Evolutionary conservation across 2,888 invertebrate genomes (phyloP).

Genomic region (Ennomos quercinarius): DNA sequence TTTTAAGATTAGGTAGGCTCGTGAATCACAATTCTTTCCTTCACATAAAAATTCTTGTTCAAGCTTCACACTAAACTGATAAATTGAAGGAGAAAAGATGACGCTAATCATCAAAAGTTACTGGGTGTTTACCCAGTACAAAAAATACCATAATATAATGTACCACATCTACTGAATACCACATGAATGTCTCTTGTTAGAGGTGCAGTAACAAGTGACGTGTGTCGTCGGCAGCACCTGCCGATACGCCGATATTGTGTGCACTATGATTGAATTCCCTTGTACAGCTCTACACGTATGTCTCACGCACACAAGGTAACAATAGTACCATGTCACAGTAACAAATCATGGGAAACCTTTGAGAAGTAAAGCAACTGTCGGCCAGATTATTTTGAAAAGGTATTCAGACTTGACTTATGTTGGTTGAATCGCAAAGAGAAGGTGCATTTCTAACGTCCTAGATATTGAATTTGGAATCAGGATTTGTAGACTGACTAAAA

Average conservation of each 20-base stretch:
- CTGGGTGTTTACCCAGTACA: neutral
- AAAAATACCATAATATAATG: neutral
- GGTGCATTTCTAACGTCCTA: slow-evolving; percentile 3
- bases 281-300: slow-evolving; percentile 8
- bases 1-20: too few relatives aligned
- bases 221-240: slow-evolving; percentile 61
- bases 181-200: slow-evolving; percentile 63
- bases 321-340: slow-evolving; percentile 7
- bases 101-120: too few relatives aligned
- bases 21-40: too few relatives aligned
- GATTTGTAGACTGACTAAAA: neutral
- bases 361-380: slow-evolving; percentile 1
- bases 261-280: slow-evolving; percentile 41
- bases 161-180: slow-evolving; percentile 13
- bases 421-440: neutral
- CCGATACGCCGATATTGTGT: slow-evolving; percentile 43
- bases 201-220: slow-evolving; percentile 70
- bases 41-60: too few relatives aligned
- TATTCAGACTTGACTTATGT: neutral
- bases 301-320: slow-evolving; percentile 1
- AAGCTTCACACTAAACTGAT: too few relatives aligned
- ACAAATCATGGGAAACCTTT: slow-evolving; percentile 1
- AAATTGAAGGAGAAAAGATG: too few relatives aligned
- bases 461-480: slow-evolving; percentile 12
- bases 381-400: slow-evolving; percentile 5